Percentiles rank a stretch among this genome's conserved stretches.
Conservation (phyloP, 2,113 vertebrate genomes). For the Paedocypris sp. region DNA sequence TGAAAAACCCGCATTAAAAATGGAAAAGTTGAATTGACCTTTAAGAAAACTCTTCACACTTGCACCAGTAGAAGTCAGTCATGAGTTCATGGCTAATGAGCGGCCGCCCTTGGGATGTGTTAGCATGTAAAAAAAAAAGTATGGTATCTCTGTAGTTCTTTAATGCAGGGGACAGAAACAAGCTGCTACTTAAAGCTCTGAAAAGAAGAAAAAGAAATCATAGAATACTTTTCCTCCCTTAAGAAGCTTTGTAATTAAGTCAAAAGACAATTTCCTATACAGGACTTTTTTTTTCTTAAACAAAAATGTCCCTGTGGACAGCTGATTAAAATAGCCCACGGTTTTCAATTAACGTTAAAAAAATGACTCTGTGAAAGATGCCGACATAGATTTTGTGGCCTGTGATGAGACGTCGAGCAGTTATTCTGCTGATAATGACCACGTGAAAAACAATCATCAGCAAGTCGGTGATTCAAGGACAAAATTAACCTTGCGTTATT, state of each 20-base stretch:
- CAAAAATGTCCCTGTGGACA: not conserved
- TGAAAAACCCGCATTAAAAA: no score
- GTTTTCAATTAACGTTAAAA: conserved; percentile 5
- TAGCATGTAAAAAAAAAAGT: not conserved
- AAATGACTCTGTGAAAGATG: not conserved
- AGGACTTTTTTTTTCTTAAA: not conserved
- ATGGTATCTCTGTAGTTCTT: not conserved
- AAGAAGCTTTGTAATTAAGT: not conserved
- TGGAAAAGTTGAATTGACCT: no score
- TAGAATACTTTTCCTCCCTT: not conserved
- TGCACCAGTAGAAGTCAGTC: not conserved
- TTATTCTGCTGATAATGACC: not conserved
- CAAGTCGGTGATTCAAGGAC: not conserved
- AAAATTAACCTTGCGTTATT: not conserved
- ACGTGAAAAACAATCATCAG: conserved; percentile 20
- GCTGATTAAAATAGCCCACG: not conserved
- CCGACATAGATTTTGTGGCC: conserved; percentile 9
- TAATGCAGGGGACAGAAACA: not conserved
- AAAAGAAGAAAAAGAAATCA: not conserved
- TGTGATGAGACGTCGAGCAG: not conserved
- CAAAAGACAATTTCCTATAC: not conserved
- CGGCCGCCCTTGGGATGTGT: not conserved
- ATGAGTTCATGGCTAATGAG: not conserved
- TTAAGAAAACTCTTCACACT: no score
- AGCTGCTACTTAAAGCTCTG: not conserved